Conservation (phyloP, 2,113 vertebrate species). For the Lepidothrix coronata region DNA sequence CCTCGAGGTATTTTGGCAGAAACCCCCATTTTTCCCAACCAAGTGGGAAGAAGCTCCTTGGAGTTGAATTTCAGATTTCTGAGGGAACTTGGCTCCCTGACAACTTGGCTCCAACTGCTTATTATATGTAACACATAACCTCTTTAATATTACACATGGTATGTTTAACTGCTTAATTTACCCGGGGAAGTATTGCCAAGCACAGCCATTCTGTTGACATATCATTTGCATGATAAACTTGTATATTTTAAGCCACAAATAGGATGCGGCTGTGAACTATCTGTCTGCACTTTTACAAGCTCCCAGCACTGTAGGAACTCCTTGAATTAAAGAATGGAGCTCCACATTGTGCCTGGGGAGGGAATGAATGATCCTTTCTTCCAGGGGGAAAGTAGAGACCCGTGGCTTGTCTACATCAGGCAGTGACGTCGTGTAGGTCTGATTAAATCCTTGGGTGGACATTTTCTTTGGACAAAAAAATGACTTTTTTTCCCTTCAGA, state of each 20-base stretch:
- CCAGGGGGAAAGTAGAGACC: neutral
- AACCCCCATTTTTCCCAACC: neutral
- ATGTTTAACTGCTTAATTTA: slow-evolving; percentile 59
- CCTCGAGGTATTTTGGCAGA: neutral
- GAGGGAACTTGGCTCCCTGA: slow-evolving; percentile 37
- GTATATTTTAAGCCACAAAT: slow-evolving; percentile 14
- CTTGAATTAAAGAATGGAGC: neutral
- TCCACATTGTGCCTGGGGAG: neutral
- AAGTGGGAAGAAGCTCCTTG: neutral
- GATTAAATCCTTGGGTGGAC: too few relatives aligned
- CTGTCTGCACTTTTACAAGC: slow-evolving; percentile 11
- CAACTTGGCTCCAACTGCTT: slow-evolving; percentile 37
- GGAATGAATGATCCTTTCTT: neutral
- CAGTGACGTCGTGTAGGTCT: too few relatives aligned
- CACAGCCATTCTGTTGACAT: slow-evolving; percentile 47
- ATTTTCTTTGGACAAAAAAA: too few relatives aligned
- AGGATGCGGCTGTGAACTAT: slow-evolving; percentile 14
- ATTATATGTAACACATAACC: slow-evolving; percentile 48
- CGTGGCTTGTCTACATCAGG: too few relatives aligned
- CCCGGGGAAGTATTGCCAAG: slow-evolving; percentile 20
- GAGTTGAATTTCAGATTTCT: neutral
- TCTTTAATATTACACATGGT: slow-evolving; percentile 47
- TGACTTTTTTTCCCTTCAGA: too few relatives aligned
- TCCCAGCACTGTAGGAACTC: neutral
- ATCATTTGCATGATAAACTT: slow-evolving; percentile 59